Conservation (phyloP, 2,113 vertebrate genomes). For the Syngnathus floridae region DNA sequence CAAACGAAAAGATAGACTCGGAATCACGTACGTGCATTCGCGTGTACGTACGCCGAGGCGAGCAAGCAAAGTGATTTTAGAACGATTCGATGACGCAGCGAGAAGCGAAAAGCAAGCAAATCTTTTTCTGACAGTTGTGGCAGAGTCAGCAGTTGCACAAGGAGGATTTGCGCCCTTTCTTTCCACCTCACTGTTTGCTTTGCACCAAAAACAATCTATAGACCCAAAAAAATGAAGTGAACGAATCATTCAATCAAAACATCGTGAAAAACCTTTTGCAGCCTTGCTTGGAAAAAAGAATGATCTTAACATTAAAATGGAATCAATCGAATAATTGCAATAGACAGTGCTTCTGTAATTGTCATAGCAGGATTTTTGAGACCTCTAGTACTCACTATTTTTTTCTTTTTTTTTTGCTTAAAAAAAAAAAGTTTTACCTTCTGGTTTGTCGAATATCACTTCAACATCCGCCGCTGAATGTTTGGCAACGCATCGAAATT, state of each 20-base stretch:
- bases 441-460: fast-evolving
- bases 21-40: conserved; percentile 22
- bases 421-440: conserved; percentile 22
- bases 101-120: conserved; percentile 18
- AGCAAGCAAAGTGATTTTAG: conserved; percentile 17
- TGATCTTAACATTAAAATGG: neutral
- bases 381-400: too few relatives aligned
- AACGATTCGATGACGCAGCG: neutral
- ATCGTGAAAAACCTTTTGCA: neutral
- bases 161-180: conserved; percentile 6
- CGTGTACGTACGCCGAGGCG: conserved; percentile 42
- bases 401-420: neutral
- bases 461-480: fast-evolving
- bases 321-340: neutral
- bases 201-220: too few relatives aligned
- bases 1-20: too few relatives aligned
- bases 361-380: neutral
- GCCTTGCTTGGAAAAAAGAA: neutral
- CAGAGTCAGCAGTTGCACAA: neutral
- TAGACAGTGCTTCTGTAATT: neutral
- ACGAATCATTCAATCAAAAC: neutral
- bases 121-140: conserved; percentile 1
- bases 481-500: neutral
- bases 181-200: conserved; percentile 17
- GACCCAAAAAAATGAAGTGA: too few relatives aligned